Percentiles rank a stretch among this genome's conserved stretches.
These are phyloP conservation scores for Drosophila paranaensis DNA, from an alignment of 2,888 invertebrate genomes.

Conservation along the genomic window DNA sequence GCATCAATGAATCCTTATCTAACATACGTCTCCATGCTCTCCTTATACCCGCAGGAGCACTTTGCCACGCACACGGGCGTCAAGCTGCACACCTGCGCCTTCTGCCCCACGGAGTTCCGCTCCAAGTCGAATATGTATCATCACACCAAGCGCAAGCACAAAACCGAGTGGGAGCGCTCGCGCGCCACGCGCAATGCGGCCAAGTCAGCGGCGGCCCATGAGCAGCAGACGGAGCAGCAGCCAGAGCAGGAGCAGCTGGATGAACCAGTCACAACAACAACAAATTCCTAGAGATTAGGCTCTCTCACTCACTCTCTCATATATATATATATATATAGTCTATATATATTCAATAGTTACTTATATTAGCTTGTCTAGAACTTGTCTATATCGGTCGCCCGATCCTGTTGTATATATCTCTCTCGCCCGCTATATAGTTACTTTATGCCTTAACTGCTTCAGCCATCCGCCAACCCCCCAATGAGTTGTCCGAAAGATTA, in stretches of 20 bases:
- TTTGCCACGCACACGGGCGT: conserved; percentile 81
- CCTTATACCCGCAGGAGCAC: conserved; percentile 64
- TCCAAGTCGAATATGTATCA: conserved; percentile 83
- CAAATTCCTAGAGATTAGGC: conserved; percentile 34
- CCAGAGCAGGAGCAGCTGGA: conserved; percentile 5
- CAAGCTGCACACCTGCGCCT: conserved; percentile 80
- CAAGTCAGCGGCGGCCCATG: conserved; percentile 30
- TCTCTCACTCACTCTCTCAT: background rate
- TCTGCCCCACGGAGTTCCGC: conserved; percentile 81
- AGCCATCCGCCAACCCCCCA: conserved; percentile 13
- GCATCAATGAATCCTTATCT: too few species aligned
- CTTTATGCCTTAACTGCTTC: conserved; percentile 42
- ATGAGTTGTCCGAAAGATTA: conserved; percentile 4
- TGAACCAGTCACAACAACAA: conserved; percentile 18
- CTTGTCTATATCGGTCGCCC: conserved; percentile 10
- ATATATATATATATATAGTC: conserved; percentile 27
- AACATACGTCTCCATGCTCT: background rate
- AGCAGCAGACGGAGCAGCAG: conserved; percentile 25
- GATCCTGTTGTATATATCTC: conserved; percentile 14
- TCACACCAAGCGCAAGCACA: conserved; percentile 81
- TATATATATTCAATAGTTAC: conserved; percentile 46
- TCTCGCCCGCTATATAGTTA: conserved; percentile 6
- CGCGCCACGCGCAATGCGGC: conserved; percentile 70
- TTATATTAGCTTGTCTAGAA: conserved; percentile 40
- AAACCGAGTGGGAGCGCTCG: conserved; percentile 77